These are phyloP conservation scores for Leptodactylus fuscus DNA, from an alignment of 2,113 vertebrate genomes.

Conservation along the genomic window DNA sequence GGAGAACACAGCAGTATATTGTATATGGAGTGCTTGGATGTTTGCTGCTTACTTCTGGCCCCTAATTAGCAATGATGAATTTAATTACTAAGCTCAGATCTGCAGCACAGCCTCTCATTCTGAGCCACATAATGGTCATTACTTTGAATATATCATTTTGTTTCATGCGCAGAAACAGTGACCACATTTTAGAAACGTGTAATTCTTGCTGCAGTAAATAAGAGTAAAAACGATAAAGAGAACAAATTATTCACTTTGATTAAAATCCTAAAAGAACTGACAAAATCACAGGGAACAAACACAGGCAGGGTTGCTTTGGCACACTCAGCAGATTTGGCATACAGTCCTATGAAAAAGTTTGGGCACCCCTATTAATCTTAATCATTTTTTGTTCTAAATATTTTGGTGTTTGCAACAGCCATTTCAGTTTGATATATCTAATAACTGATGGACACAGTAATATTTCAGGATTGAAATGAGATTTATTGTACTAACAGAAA, in stretches of 20 bases:
- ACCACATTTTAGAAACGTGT: constrained; percentile 1
- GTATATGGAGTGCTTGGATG: background rate
- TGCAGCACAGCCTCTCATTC: constrained; percentile 32
- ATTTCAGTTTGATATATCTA: too few relatives aligned
- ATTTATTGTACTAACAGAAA: too few relatives aligned
- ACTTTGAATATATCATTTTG: constrained; percentile 37
- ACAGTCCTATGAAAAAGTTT: too few relatives aligned
- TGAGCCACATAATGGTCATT: constrained; percentile 26
- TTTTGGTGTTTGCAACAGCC: too few relatives aligned
- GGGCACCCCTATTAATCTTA: too few relatives aligned
- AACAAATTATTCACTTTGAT: background rate
- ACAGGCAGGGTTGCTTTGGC: background rate
- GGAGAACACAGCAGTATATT: background rate
- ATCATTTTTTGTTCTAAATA: too few relatives aligned
- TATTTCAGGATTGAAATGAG: too few relatives aligned
- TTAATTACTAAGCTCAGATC: constrained; percentile 43
- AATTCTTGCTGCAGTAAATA: constrained; percentile 7
- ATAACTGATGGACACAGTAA: too few relatives aligned
- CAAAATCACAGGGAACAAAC: background rate
- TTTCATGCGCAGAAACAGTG: constrained; percentile 28
- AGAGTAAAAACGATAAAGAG: background rate
- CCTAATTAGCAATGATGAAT: constrained; percentile 19
- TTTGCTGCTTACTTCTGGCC: background rate
- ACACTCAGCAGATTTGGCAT: background rate
- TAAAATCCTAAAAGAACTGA: background rate